Base-by-base conservation (phyloP, 2,888 invertebrate species). In the Penaeus monodon region DNA sequence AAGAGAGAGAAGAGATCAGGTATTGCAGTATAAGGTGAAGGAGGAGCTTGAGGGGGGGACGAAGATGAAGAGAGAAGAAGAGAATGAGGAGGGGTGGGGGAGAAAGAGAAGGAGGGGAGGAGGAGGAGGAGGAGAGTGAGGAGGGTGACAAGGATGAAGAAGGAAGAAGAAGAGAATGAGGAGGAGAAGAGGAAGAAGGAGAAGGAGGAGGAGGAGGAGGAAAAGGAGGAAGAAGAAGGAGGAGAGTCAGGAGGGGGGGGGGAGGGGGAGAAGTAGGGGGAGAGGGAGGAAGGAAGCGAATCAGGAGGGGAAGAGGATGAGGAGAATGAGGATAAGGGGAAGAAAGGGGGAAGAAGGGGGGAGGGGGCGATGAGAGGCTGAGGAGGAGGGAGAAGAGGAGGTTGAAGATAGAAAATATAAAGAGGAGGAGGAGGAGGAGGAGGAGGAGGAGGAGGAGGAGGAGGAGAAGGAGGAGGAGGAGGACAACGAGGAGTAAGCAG, bases 21-120 rank as follows among this genome's bases (percentile, higher is more conserved):
- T n/a, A n/a, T n/a, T n/a, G n/a, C n/a, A n/a, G n/a, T n/a, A n/a
- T n/a, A n/a, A n/a, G n/a, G n/a, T n/a, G n/a, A n/a, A n/a, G n/a
- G n/a, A n/a, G n/a, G n/a, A n/a, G n/a, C n/a, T n/a, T n/a, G 24
- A 76, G 76, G 44, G 33, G 3, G 33, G 3, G 33, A 33, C 2
- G 3, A 3, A 33, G 33, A 33, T 1, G 3, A 3, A 33, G 33
- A 33, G 33, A 33, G 33, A 33, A 2, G 22, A 22, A 38, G 80
- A 66, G 65, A 66, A 24, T 38, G 80, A 80, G 65, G 38, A 38
- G 38, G 65, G 63, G 79, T 64, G 64, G 27, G 64, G 63, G 78
- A 79, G 64, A 64, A 64, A 79, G 63, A 79, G 63, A 79, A 22
- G 57, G 49, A 78, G 22, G 57, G 78, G 57, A 6, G 4, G 76